Conservation (phyloP, 2,113 vertebrate species). For the Mus musculus region GRCm39 chr10:93676501-93677000, state of each 20-base stretch:
- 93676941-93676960: neutral
- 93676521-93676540: neutral
- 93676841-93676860: constrained; percentile 41
- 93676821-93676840: constrained; percentile 34
- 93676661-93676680: neutral
- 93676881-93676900: constrained; percentile 69
- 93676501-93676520: neutral
- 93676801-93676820: constrained; percentile 27
- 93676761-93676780: neutral
- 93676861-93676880: constrained; percentile 68
- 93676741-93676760: constrained; percentile 26
- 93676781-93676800: constrained; percentile 45
- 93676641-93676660: neutral
- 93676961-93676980: neutral
- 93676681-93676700: neutral
- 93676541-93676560: neutral
- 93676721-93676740: neutral
- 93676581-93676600: constrained; percentile 34
- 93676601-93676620: constrained; percentile 7
- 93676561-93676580: constrained; percentile 25
- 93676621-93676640: neutral
- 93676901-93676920: neutral
- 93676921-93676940: neutral
- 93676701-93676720: too few species aligned
- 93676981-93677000: neutral